These are phyloP conservation scores for Eriocheir sinensis DNA, from an alignment of 1,140 invertebrate species.

Conservation along the genomic window DNA sequence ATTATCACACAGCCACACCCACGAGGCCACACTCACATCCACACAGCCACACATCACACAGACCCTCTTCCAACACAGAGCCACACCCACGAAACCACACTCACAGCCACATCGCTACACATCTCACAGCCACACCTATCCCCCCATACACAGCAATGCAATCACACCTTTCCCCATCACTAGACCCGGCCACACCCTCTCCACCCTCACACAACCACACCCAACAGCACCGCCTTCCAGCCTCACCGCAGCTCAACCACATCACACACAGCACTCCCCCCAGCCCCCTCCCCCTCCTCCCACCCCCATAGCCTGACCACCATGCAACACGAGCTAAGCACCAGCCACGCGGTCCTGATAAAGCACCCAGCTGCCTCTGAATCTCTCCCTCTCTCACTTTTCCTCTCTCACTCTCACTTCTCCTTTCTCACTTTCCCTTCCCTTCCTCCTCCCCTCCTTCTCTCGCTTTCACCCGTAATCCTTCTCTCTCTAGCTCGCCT, in stretches of 20 bases:
- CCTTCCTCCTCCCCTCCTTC: slow-evolving; percentile 23
- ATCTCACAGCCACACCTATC: neutral
- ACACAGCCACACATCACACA: slow-evolving; percentile 4
- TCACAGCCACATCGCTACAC: neutral
- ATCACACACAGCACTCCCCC: too few relatives aligned
- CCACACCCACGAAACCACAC: neutral
- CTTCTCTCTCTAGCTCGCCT: slow-evolving; percentile 40
- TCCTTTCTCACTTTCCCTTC: neutral
- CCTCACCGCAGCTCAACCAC: too few relatives aligned
- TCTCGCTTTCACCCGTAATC: slow-evolving; percentile 38
- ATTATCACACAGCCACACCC: neutral
- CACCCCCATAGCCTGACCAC: neutral
- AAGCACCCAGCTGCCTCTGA: neutral
- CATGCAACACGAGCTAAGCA: slow-evolving; percentile 6
- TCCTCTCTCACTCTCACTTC: slow-evolving; percentile 44
- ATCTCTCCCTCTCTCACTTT: slow-evolving; percentile 16
- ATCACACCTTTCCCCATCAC: too few relatives aligned
- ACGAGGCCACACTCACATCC: neutral
- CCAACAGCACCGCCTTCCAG: neutral
- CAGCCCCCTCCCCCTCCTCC: neutral
- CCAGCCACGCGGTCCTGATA: neutral
- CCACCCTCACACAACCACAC: too few relatives aligned
- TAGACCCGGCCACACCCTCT: too few relatives aligned
- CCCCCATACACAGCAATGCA: neutral
- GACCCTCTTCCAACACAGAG: neutral